Percentiles rank a stretch among this genome's conserved stretches.
These are phyloP conservation scores for Sciurus vulgaris DNA, from an alignment of 2,797 vertebrate genomes.

Conservation along the genomic window DNA sequence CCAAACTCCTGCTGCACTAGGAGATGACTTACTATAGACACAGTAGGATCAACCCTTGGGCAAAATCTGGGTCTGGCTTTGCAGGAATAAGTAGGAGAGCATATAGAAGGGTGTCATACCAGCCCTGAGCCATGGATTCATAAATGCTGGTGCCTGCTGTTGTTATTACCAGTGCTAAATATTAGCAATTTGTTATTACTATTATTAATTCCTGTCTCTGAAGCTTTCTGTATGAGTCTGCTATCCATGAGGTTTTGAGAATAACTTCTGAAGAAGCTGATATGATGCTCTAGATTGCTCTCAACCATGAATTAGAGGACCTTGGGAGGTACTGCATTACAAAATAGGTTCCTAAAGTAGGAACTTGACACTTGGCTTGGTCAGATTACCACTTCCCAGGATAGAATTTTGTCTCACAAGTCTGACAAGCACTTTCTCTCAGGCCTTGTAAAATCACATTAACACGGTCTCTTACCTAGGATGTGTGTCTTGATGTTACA, in stretches of 20 bases:
- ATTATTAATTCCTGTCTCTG: background rate
- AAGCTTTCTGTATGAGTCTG: conserved; percentile 18
- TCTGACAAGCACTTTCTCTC: conserved; percentile 30
- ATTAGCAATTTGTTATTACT: background rate
- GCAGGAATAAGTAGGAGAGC: background rate
- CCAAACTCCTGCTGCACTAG: background rate
- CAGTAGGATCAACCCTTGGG: background rate
- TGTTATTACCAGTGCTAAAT: background rate
- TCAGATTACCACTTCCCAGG: conserved; percentile 18
- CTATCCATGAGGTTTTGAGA: background rate
- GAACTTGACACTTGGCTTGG: conserved; percentile 31
- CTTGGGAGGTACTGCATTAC: background rate
- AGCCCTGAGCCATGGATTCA: background rate
- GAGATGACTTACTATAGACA: background rate
- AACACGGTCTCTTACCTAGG: background rate
- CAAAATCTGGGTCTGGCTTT: background rate
- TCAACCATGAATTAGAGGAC: conserved; percentile 35
- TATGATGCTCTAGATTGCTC: background rate
- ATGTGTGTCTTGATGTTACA: background rate
- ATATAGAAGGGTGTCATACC: background rate
- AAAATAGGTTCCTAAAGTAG: conserved; percentile 61
- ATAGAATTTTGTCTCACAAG: background rate
- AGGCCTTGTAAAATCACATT: background rate
- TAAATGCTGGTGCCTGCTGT: background rate
- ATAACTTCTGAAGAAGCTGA: conserved; percentile 43